Base-by-base conservation (phyloP, 1,140 invertebrate genomes). In the Calosoma granatense region DNA sequence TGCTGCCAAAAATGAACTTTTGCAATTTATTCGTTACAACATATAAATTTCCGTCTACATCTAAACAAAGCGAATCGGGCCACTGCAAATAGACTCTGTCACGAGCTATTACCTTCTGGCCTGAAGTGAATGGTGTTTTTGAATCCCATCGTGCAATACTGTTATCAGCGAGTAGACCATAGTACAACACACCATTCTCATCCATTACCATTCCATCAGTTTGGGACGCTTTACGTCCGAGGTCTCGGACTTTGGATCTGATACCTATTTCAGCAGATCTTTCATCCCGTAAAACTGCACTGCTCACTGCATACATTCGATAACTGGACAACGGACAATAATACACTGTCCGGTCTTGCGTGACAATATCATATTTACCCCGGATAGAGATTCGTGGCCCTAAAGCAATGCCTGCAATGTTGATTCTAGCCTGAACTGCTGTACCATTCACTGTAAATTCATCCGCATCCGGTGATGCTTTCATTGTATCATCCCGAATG, bases 131-230 rank as follows among this genome's bases (percentile, higher is more conserved):
- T 0, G 59, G 53, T 60, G 63, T 65, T 30, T 67, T 74, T 19
- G 76, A 81, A 63, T 87, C 81, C 83, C 84, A 87, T 67, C 76
- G 78, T 1, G 78, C 78, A 20, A 87, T 78, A 1, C 81, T 80
- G 56, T 85, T 78, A 59, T 80, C 78, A 14, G 78, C 79, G 11
- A 87, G 63, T 2, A 85, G 70, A 2, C 84, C 84, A 61, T 76
- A 85, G 65, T 82, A 87, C 2, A 88, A 71, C 20, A 79, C 67
- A 2, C 83, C 82, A 4, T 69, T 73, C 1, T 81, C 75, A 56
- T 86, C 84, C 78, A 86, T 85, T 36, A 78, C 76, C 81, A 87
- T 83, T 9, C 83, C 84, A 57, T 84, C 82, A 0, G 78, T 80
- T 64, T 85, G 82, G 1, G 83, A 82, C 1, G 73, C 64, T 62